Percentiles rank a stretch among this genome's conserved stretches.
Conservation (phyloP, 2,113 vertebrate species). For the Actenoides lindsayi region DNA sequence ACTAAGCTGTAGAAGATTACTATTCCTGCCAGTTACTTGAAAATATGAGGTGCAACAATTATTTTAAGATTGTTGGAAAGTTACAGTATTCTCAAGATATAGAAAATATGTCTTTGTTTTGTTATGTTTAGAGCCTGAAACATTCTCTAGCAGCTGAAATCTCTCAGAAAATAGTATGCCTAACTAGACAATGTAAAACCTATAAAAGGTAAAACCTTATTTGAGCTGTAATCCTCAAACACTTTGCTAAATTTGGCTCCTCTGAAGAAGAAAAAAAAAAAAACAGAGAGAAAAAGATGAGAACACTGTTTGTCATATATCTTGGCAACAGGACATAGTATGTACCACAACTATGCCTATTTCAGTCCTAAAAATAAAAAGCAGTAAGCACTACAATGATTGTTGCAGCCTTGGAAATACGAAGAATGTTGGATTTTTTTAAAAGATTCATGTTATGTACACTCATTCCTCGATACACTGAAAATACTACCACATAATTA, state of each 20-base stretch:
- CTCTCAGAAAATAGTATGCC: neutral
- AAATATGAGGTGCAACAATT: constrained; percentile 65
- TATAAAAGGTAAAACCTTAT: constrained; percentile 43
- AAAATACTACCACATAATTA: neutral
- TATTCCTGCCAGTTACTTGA: constrained; percentile 46
- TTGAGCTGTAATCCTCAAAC: neutral
- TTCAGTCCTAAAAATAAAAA: constrained; percentile 29
- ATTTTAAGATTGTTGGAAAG: constrained; percentile 50
- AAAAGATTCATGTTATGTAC: neutral
- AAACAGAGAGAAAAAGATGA: neutral
- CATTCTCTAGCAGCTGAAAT: constrained; percentile 21
- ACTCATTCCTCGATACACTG: neutral
- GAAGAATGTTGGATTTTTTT: neutral
- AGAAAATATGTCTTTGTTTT: constrained; percentile 49
- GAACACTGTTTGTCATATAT: neutral
- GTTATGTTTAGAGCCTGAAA: constrained; percentile 27
- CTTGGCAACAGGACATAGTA: neutral
- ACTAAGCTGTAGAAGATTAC: constrained; percentile 66
- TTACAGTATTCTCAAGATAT: constrained; percentile 51
- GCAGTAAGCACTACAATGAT: neutral
- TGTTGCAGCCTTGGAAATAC: neutral
- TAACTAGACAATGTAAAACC: constrained; percentile 9
- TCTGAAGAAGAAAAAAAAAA: neutral
- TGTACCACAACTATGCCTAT: neutral
- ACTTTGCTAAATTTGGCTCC: constrained; percentile 26